Percentiles rank a stretch among this genome's conserved stretches.
These are phyloP conservation scores for Tiliqua scincoides DNA, from an alignment of 2,113 vertebrate species.

Conservation along the genomic window DNA sequence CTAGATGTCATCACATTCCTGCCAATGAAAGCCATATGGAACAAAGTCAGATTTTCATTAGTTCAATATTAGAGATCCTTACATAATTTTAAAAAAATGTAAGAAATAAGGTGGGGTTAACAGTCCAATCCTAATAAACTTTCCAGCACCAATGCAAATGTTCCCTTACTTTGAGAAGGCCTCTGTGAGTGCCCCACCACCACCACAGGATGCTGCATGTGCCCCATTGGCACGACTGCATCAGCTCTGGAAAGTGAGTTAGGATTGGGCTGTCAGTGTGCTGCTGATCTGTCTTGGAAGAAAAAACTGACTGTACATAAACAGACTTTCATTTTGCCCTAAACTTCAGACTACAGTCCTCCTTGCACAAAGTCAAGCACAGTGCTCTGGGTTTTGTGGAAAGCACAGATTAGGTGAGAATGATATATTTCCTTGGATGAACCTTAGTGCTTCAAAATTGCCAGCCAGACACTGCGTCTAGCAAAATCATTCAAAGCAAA, in stretches of 20 bases:
- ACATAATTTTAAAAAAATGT: neutral
- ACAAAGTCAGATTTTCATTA: neutral
- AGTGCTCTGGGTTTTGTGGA: too few relatives aligned
- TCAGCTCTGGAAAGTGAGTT: too few relatives aligned
- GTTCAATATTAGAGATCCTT: neutral
- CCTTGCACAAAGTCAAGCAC: constrained; percentile 42
- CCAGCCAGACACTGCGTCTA: neutral
- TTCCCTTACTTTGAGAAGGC: too few relatives aligned
- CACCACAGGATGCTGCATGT: too few relatives aligned
- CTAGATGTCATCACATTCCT: neutral
- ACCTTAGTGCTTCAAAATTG: neutral
- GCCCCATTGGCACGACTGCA: too few relatives aligned
- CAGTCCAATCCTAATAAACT: too few relatives aligned
- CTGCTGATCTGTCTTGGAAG: neutral
- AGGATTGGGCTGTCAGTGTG: too few relatives aligned
- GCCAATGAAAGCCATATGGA: neutral
- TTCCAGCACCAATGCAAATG: neutral
- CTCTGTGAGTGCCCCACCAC: too few relatives aligned
- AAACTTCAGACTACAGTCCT: neutral
- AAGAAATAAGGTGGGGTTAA: neutral
- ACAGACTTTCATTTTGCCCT: rapidly evolving
- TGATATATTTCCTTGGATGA: neutral
- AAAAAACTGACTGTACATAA: too few relatives aligned
- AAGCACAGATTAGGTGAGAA: neutral
- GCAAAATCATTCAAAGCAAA: constrained; percentile 14